Conservation (phyloP, 2,888 invertebrate species). For the Drosophila multiciliata region DNA sequence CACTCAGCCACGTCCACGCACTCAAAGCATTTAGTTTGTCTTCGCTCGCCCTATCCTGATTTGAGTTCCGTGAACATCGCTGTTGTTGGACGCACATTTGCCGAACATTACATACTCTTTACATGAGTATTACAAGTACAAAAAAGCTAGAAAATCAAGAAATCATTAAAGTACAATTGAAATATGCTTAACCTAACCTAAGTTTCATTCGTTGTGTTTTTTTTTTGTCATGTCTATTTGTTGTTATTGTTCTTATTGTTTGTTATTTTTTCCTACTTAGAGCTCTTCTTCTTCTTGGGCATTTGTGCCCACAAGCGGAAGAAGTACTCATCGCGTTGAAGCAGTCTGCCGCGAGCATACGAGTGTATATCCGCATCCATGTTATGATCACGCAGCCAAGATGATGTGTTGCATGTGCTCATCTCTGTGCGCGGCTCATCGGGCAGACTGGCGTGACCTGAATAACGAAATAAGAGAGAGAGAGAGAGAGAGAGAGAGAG, state of each 20-base stretch:
- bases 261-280: slow-evolving; percentile 55
- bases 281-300: slow-evolving; percentile 78
- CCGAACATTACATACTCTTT: slow-evolving; percentile 56
- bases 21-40: slow-evolving; percentile 61
- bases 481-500: neutral
- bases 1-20: slow-evolving; percentile 58
- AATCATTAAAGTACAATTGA: slow-evolving; percentile 62
- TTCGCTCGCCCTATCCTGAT: slow-evolving; percentile 67
- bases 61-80: slow-evolving; percentile 58
- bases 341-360: slow-evolving; percentile 93
- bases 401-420: slow-evolving; percentile 96
- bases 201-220: slow-evolving; percentile 54
- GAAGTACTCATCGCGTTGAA: slow-evolving; percentile 96
- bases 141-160: slow-evolving; percentile 64
- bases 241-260: slow-evolving; percentile 12
- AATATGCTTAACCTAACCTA: slow-evolving; percentile 69
- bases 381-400: slow-evolving; percentile 96
- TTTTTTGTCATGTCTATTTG: slow-evolving; percentile 40
- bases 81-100: slow-evolving; percentile 15
- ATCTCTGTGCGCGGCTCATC: slow-evolving; percentile 90
- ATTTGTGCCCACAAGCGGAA: slow-evolving; percentile 90
- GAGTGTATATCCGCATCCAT: slow-evolving; percentile 97
- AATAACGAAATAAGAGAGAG: neutral
- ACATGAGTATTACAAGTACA: slow-evolving; percentile 55
- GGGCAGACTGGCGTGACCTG: slow-evolving; percentile 85